A percentile compares a stretch with the other conserved stretches of the same genome.
These are phyloP conservation scores for Limanda limanda DNA, from an alignment of 2,113 vertebrate genomes.

Conservation along the genomic window DNA sequence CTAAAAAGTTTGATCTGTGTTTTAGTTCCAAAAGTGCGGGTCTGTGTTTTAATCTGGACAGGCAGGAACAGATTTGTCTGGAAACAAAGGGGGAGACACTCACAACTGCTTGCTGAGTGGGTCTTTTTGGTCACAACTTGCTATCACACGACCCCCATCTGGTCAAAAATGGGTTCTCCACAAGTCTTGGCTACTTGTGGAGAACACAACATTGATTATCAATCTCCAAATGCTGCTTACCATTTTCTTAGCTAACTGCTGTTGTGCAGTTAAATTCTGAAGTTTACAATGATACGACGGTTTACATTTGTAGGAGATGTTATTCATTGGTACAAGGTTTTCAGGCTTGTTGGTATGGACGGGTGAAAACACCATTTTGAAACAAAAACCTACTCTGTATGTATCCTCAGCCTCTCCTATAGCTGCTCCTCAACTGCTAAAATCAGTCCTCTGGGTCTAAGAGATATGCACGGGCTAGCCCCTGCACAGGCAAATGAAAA, in stretches of 20 bases:
- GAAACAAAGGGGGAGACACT: too few relatives aligned
- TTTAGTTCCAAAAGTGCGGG: too few relatives aligned
- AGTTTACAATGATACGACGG: neutral
- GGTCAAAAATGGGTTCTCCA: too few relatives aligned
- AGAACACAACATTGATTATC: neutral
- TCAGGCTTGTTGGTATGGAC: too few relatives aligned
- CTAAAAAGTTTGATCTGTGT: too few relatives aligned
- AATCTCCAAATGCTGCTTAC: neutral
- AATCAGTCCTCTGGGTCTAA: constrained; percentile 13
- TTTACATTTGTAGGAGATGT: neutral
- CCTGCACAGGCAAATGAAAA: constrained; percentile 37
- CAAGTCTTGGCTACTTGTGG: neutral
- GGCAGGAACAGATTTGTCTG: neutral
- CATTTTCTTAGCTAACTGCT: neutral
- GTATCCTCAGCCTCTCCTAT: neutral
- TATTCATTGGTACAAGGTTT: neutral
- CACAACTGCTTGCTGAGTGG: too few relatives aligned
- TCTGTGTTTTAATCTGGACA: neutral
- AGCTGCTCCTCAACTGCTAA: neutral
- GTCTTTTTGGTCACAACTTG: too few relatives aligned
- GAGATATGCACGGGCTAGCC: neutral
- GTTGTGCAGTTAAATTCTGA: neutral
- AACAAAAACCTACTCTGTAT: neutral
- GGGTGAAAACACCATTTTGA: too few relatives aligned
- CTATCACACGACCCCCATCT: too few relatives aligned